Base-by-base conservation (phyloP, 2,113 vertebrate genomes). In the Tylochromis polylepis region DNA sequence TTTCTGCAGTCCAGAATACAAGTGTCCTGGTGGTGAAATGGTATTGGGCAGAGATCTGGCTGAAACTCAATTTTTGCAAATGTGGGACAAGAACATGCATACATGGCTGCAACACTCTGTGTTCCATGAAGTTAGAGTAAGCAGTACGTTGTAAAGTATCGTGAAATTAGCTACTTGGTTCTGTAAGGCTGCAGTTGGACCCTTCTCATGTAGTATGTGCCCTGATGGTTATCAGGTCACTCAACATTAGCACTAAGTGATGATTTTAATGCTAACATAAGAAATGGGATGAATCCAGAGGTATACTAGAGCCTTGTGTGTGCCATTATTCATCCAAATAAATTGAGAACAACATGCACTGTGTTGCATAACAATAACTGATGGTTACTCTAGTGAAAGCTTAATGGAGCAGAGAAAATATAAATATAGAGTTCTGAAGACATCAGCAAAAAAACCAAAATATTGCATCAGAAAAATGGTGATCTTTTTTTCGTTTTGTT, bases 61-160 rank as follows among this genome's bases (percentile, higher is more conserved):
- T n/a, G n/a, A n/a, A n/a, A n/a, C n/a, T n/a, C n/a, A n/a, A n/a
- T n/a, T n/a, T n/a, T n/a, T n/a, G n/a, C n/a, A n/a, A n/a, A n/a
- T n/a, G n/a, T n/a, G 5, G 10, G 43, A 51, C 24, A 75, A 8
- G 1, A 8, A 18, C 51, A 8, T 51, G 8, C 41, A 75, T 4
- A 11, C 15, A 1, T 11, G 20, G 15, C 0, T 75, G 2, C 24
- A 75, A 9, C 22, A 0, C 67, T 10, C 0, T 27, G 22, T 24
- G n/a, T 72, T 14, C 14, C 1, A 3, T 46, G 27, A 72, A 3
- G 41, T 72, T 72, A 27, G 1, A 27, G 41, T 49, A 29, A 29
- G 41, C 4, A 27, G 15, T 49, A 11, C 6, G 41, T 75, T 16
- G 8, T 70, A 6, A 43, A 46, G 38, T 1, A 24, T 14, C 24